Conservation (phyloP, 2,113 vertebrate genomes). For the Rynchops niger region DNA sequence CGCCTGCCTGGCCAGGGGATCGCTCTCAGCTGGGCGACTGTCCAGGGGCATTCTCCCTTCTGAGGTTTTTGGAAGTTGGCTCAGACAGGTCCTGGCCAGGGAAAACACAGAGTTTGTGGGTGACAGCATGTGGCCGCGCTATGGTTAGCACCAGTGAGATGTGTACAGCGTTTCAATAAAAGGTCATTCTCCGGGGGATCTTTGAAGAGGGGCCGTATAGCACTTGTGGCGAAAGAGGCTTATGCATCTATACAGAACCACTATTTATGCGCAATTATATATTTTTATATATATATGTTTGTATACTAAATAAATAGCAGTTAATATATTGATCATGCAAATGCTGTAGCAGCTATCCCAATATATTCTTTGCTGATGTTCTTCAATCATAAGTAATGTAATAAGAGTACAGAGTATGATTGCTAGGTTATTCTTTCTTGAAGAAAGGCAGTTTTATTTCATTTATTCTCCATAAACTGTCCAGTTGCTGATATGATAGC, state of each 20-base stretch:
- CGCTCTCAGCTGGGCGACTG: rapidly evolving
- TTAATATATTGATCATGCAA: not conserved
- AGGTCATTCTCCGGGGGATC: not conserved
- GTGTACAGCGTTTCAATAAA: not conserved
- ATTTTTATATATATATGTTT: not conserved
- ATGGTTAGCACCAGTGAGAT: not conserved
- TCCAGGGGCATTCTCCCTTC: not conserved
- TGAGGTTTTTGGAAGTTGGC: not conserved
- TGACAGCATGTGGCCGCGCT: rapidly evolving
- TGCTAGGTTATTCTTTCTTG: not conserved
- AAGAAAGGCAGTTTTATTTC: not conserved
- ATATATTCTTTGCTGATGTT: not conserved
- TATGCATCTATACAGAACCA: not conserved
- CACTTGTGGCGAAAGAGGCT: not conserved
- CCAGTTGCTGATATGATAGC: not conserved
- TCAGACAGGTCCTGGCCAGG: not conserved
- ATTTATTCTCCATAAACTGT: not conserved
- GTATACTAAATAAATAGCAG: not conserved
- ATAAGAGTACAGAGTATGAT: rapidly evolving
- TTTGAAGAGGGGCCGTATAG: rapidly evolving
- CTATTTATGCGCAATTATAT: not conserved
- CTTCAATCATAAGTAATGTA: not conserved
- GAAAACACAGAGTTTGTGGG: not conserved
- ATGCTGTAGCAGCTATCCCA: not conserved
- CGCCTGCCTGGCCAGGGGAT: too few relatives aligned